Evolutionary conservation across 2,888 invertebrate species (phyloP), one percentile per base, ranked within the genome.

Genomic region (Rhyacophila evoluta): DNA sequence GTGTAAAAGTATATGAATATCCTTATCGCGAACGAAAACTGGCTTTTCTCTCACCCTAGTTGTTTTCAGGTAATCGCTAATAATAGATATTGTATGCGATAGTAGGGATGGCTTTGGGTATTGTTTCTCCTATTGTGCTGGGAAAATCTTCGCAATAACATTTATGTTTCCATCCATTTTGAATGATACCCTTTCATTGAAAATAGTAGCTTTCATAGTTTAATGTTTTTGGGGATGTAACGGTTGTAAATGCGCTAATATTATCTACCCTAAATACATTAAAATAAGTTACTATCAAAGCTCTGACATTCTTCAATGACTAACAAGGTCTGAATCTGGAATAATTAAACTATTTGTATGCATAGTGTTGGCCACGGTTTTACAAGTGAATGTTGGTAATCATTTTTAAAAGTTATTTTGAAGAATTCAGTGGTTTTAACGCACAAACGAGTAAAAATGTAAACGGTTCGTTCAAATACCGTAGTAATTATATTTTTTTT

Each of bases 81-180:
- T 76, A 76, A 70, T 39, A 76, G 71, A 76, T 76, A 70, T 70
- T 76, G 71, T 75, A 68, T 70, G 28, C 75, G 75, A 70, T 75
- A 69, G 39, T 19, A 25, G 27, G 39, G 70, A 75, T 70, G 37
- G 70, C 41, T 37, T 15, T 36, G 68, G 37, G 27, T 68, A 74
- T 74, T 74, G 68, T 68, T 74, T 27, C 68, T 74, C 37, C 33
- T 68, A 37, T 36, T 36, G 74, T 36, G 68, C 37, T 12, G 19
- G 55, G 55, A 55, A 33, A 55, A 55, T 55, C 55, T 55, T 55
- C 25, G 25, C 25, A 55, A 55, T 55, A 55, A 55, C 55, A 55
- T 55, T 55, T 55, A 55, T 55, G 55, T 55, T 55, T 55, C 55
- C 10, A 55, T 55, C 55, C 19, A 55, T 55, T n/a, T 55, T 55